A percentile compares a stretch with the other conserved stretches of the same genome.
phyloP scores from a whole-genome alignment of 1,140 invertebrate genomes.

The Saccostrea glomerata region DNA sequence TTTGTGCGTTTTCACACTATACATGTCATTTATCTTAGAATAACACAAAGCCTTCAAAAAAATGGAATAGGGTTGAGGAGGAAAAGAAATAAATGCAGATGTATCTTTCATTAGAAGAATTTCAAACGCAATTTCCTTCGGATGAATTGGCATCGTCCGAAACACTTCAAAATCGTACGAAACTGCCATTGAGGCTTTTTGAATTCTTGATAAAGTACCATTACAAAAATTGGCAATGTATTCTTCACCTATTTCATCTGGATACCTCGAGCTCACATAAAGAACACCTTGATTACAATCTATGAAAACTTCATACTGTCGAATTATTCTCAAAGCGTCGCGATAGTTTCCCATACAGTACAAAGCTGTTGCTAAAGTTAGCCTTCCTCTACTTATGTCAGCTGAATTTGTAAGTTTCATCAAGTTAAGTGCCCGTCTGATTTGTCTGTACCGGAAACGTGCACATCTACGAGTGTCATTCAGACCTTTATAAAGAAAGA shows the following conservation, averaged over 20 bases:
- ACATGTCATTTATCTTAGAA: not conserved
- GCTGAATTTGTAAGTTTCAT: not conserved
- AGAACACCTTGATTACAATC: not conserved
- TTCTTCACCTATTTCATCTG: not conserved
- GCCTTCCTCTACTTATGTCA: conserved; percentile 16
- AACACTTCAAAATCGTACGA: conserved; percentile 25
- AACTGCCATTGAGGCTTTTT: conserved; percentile 16
- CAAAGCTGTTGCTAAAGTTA: conserved; percentile 1
- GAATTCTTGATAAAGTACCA: not conserved
- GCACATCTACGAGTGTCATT: not conserved
- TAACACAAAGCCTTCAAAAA: conserved; percentile 6
- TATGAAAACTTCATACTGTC: not conserved
- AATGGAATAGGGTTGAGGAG: not conserved
- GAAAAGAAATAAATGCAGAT: not conserved
- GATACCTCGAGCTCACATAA: not conserved
- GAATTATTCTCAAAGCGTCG: not conserved
- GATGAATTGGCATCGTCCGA: not conserved
- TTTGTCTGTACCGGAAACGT: conserved; percentile 11
- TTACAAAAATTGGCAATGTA: conserved; percentile 5
- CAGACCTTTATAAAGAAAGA: not conserved
- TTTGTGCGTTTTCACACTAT: not conserved
- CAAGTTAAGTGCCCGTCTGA: not conserved
- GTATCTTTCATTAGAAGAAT: not conserved
- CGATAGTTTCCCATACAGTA: conserved; percentile 5
- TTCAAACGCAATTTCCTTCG: not conserved